Base-by-base conservation (phyloP, 2,797 vertebrate species). In the Siniperca undulata region DNA sequence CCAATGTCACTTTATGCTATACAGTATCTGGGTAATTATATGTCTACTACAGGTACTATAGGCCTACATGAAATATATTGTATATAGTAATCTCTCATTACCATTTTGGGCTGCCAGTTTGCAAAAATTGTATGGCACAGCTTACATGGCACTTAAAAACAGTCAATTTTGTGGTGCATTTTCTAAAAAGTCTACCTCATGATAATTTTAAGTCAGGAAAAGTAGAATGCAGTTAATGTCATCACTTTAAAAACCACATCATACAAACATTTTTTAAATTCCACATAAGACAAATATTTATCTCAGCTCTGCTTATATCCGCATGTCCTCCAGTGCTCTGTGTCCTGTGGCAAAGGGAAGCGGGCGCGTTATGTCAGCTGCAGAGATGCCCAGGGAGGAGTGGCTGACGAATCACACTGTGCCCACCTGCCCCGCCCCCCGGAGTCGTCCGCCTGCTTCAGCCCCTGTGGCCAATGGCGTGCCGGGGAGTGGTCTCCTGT, bases 321-420 rank as follows among this genome's bases (percentile, higher is more conserved):
- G 2, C 61, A 11, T 80, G 40, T 55, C 24, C 71, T 36, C 4
- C 90, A 99, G 98, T 99, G 98, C 83, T 99, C 98, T 0, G 97
- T 97, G 56, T 97, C 97, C 59, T 99, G 98, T 87, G 98, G 98
- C 73, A 97, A 95, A 78, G 98, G 98, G 1, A 95, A 93, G 84
- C 97, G 90, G 34, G 98, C 95, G 65, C 97, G 98, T 14, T 99
- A 99, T 2, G 98, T 99, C 80, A 99, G 98, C 91, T 99, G 98
- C 81, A 96, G 97, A 71, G 97, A 99, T 56, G 93, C 92, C 76
- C 90, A 95, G 10, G 97, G 97, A 44, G 95, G 93, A n/a, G 94
- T 97, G 80, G 98, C 97, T 1, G 97, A 98, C 50, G 97, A 98
- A 85, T 96, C 96, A 0, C 93, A 94, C 68, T 99, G 98, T 36